phyloP scores from a whole-genome alignment of 2,888 invertebrate genomes.

The Trilocha varians region DNA sequence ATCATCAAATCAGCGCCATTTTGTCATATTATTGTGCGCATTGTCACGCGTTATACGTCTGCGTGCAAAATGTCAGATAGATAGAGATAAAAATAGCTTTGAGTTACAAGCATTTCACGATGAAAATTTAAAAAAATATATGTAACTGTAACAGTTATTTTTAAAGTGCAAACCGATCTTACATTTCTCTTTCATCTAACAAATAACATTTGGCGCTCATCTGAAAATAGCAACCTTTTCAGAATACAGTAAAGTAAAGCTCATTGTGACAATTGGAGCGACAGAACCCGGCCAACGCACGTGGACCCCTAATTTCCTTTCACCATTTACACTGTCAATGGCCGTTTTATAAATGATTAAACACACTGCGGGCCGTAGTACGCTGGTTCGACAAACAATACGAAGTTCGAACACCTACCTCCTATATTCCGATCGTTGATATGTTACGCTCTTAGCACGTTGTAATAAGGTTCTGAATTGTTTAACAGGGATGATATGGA shows the following conservation, averaged over 20 bases:
- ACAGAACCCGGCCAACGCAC: neutral
- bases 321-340: neutral
- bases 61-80: too few species aligned
- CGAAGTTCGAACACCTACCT: slow-evolving; percentile 2
- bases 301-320: slow-evolving; percentile 1
- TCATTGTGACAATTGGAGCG: neutral
- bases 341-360: slow-evolving; percentile 7
- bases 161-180: too few species aligned
- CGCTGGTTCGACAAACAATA: slow-evolving; percentile 5
- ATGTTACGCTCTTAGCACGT: neutral
- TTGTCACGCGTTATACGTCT: too few species aligned
- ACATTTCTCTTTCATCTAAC: too few species aligned
- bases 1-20: too few species aligned
- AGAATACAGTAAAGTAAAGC: neutral
- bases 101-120: too few species aligned
- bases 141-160: too few species aligned
- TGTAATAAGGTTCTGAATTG: neutral
- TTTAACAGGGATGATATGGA: neutral
- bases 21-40: too few species aligned
- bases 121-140: too few species aligned
- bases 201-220: slow-evolving; percentile 19
- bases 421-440: neutral
- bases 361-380: neutral
- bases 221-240: slow-evolving; percentile 12
- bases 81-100: too few species aligned